These are phyloP conservation scores for Phalacrocorax carbo DNA, from an alignment of 2,113 vertebrate genomes.

Conservation along the genomic window DNA sequence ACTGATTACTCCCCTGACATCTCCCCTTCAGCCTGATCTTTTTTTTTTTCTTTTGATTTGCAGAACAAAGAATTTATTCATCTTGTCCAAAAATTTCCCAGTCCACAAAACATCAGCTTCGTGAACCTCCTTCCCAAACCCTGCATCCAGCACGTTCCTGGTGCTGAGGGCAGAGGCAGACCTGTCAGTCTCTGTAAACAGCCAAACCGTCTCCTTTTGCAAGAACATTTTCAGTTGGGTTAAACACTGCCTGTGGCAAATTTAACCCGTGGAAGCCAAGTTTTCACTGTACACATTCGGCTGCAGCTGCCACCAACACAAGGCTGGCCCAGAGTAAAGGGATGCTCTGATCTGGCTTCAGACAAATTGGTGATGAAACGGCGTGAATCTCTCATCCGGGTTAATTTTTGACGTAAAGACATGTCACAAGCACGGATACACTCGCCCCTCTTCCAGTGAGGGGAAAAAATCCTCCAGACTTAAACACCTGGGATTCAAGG, in stretches of 20 bases:
- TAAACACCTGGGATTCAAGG: neutral
- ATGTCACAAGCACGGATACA: rapidly evolving
- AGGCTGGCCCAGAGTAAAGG: neutral
- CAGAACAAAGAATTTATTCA: conserved; percentile 29
- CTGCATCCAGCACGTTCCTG: neutral
- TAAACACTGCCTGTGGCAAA: neutral
- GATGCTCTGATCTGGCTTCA: neutral
- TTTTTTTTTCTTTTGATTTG: neutral
- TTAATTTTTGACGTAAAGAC: neutral
- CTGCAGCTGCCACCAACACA: neutral
- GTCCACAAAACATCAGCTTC: neutral
- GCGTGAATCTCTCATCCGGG: neutral
- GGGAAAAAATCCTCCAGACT: neutral
- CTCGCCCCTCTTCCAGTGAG: rapidly evolving
- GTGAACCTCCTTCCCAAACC: neutral
- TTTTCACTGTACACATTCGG: neutral
- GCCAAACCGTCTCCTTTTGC: neutral
- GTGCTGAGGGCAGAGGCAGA: neutral
- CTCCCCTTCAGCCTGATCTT: neutral
- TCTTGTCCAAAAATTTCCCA: neutral
- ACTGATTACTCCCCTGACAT: neutral
- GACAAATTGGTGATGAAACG: rapidly evolving
- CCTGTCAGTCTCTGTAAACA: neutral
- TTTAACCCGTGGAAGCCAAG: neutral
- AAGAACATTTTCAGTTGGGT: neutral